Conservation (phyloP, 2,113 vertebrate genomes). For the Chelonoidis abingdonii region DNA sequence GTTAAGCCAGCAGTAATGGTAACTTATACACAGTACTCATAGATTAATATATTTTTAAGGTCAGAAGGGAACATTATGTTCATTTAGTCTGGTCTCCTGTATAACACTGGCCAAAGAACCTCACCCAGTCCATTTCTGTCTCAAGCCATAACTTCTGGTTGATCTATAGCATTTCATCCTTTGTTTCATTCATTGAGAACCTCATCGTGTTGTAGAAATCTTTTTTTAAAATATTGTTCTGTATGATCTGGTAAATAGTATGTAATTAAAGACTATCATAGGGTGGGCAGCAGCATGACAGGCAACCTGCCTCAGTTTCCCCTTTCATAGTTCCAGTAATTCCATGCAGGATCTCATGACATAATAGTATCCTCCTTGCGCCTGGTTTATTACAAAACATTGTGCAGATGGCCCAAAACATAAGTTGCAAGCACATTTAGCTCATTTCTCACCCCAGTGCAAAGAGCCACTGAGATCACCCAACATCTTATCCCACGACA, state of each 20-base stretch:
- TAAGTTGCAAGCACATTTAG: too few relatives aligned
- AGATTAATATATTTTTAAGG: accelerated
- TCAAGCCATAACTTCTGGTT: background rate
- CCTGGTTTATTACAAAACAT: too few relatives aligned
- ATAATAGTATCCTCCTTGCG: too few relatives aligned
- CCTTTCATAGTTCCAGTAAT: too few relatives aligned
- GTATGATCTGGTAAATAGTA: background rate
- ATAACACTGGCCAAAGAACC: background rate
- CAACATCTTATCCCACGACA: too few relatives aligned
- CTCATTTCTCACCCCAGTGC: too few relatives aligned
- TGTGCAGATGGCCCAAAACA: too few relatives aligned
- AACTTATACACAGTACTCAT: background rate
- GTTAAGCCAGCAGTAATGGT: background rate
- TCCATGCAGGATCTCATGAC: too few relatives aligned
- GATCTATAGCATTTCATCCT: background rate
- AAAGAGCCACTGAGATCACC: too few relatives aligned
- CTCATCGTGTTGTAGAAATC: background rate
- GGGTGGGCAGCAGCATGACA: too few relatives aligned
- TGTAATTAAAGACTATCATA: background rate
- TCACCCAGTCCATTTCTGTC: background rate
- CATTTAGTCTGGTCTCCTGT: background rate
- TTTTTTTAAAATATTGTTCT: background rate
- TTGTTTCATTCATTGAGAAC: background rate
- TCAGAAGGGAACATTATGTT: background rate
- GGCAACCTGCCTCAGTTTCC: too few relatives aligned